Evolutionary conservation across 2,888 invertebrate genomes (phyloP).

Genomic region (Tinea semifulvella): DNA sequence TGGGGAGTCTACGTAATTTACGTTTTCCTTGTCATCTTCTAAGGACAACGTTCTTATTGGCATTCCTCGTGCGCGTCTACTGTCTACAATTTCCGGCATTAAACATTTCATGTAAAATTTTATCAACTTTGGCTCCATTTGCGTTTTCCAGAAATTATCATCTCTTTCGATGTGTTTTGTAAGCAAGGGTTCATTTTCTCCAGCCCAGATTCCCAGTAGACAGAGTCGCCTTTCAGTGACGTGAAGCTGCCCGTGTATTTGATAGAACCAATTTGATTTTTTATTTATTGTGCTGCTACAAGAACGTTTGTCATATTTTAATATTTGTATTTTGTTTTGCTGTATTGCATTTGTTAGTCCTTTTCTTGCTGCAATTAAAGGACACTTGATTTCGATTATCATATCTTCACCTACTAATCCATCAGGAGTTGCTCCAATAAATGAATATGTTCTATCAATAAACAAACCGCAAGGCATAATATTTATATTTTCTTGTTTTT

Average conservation of each 20-base stretch:
- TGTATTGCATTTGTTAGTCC: conserved; percentile 7
- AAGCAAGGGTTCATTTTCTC: not conserved
- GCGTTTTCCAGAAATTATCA: conserved; percentile 1
- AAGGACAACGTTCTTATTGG: no score
- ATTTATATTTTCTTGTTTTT: no score
- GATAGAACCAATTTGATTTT: not conserved
- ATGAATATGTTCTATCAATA: no score
- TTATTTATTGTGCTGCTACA: conserved; percentile 6
- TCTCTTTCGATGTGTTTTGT: not conserved
- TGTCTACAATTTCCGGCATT: not conserved
- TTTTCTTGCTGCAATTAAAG: conserved; percentile 16
- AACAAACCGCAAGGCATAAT: no score
- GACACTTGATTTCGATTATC: not conserved
- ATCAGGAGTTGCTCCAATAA: no score
- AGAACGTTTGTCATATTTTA: conserved; percentile 11
- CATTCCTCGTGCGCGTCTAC: not conserved
- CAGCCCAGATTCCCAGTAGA: not conserved
- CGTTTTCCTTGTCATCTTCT: no score
- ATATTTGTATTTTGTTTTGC: conserved; percentile 15
- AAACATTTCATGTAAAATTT: not conserved
- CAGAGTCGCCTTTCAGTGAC: not conserved
- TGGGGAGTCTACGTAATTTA: no score
- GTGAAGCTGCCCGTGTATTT: conserved; percentile 1
- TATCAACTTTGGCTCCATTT: not conserved
- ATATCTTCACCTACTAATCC: no score